These are phyloP conservation scores for Cyrtonyx montezumae DNA, from an alignment of 2,113 vertebrate genomes.

Conservation along the genomic window DNA sequence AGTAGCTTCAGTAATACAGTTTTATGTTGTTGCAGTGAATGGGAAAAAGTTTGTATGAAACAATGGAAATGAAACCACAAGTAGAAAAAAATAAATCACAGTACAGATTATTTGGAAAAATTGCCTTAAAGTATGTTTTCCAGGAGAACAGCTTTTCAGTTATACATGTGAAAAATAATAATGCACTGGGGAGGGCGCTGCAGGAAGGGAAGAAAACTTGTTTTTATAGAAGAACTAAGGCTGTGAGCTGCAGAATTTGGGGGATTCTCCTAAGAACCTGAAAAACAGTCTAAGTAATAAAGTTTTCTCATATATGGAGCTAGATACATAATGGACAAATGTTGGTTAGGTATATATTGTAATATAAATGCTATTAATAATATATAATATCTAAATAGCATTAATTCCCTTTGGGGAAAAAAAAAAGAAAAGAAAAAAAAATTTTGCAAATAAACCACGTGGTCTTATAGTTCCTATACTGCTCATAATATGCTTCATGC, in stretches of 20 bases:
- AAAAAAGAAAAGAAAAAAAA: background rate
- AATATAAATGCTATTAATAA: too few species aligned
- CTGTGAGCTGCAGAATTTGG: background rate
- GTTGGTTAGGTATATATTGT: background rate
- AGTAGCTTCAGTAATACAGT: background rate
- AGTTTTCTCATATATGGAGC: background rate
- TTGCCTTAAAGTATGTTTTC: background rate
- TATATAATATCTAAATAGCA: too few species aligned
- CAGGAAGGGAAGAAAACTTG: background rate
- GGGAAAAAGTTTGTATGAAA: background rate
- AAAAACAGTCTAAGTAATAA: background rate
- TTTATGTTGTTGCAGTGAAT: background rate
- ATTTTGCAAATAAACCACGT: background rate
- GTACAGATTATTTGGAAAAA: background rate
- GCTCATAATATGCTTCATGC: background rate
- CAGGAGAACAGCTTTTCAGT: background rate
- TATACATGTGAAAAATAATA: background rate
- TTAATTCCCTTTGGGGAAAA: background rate
- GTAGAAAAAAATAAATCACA: background rate
- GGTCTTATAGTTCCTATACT: background rate
- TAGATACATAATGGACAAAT: background rate
- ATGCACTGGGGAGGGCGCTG: background rate
- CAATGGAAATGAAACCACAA: background rate
- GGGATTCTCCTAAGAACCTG: background rate
- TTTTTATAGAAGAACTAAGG: background rate